Evolutionary conservation across 53 echinoderm and acorn worm genomes (phyloP).

Genomic region (Temnopleurus reevesii): DNA sequence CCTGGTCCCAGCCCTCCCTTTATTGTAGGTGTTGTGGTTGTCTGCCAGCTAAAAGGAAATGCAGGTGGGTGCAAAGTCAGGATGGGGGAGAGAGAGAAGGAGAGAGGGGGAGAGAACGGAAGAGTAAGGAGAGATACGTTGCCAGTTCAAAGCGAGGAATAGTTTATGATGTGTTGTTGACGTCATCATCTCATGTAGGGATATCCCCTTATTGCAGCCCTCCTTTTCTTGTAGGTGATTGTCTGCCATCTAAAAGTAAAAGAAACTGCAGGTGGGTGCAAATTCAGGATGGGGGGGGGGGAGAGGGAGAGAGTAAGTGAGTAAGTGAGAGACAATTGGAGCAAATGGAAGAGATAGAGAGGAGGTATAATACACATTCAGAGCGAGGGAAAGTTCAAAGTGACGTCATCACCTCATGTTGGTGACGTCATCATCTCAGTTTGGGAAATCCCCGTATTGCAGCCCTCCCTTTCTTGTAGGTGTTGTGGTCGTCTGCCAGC

Average conservation of each 20-base stretch:
- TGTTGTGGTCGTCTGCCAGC: no score
- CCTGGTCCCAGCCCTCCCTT: no score
- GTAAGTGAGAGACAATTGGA: not conserved
- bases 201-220: slow-evolving; percentile 52
- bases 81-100: not conserved
- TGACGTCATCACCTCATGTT: no score
- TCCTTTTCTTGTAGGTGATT: slow-evolving; percentile 37
- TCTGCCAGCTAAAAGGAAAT: no score
- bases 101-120: not conserved
- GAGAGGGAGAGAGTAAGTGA: not conserved
- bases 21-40: no score
- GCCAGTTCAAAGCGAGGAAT: no score
- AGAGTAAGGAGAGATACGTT: not conserved
- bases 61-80: not conserved
- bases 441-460: no score
- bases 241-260: slow-evolving; percentile 41
- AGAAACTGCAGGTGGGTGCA: slow-evolving; percentile 52
- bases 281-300: not conserved
- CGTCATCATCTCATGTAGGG: slow-evolving; percentile 44
- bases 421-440: slow-evolving; percentile 33
- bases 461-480: no score
- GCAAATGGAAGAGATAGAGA: no score
- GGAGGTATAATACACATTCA: no score
- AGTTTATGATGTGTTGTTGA: not conserved
- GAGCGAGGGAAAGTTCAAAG: no score